Conservation (phyloP, 2,797 vertebrate genomes). For the Myotis planiceps region DNA sequence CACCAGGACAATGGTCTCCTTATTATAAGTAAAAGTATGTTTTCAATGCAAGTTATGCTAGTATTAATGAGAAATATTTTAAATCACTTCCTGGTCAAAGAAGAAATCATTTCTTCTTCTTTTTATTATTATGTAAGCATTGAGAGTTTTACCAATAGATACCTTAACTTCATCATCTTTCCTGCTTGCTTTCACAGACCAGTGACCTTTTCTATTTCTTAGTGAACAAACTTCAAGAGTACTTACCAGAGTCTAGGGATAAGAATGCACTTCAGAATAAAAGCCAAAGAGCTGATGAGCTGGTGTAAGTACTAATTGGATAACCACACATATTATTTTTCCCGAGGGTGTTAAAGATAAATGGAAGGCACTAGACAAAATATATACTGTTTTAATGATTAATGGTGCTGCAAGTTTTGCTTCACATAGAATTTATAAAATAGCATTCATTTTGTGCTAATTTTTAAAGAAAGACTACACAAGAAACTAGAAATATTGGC, state of each 20-base stretch:
- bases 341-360: neutral
- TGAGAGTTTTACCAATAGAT: neutral
- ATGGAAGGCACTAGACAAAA: neutral
- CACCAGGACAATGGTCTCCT: neutral
- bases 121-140: conserved; percentile 26
- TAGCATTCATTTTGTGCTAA: neutral
- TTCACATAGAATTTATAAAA: conserved; percentile 18
- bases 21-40: neutral
- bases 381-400: neutral
- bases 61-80: neutral
- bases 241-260: conserved; percentile 78
- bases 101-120: conserved; percentile 9
- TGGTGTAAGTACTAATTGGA: conserved; percentile 85
- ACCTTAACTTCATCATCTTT: neutral
- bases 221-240: conserved; percentile 88
- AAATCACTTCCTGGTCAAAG: neutral
- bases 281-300: conserved; percentile 84
- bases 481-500: neutral
- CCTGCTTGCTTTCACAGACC: conserved; percentile 83
- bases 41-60: neutral
- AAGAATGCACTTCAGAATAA: conserved; percentile 53
- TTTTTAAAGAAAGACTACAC: neutral
- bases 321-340: neutral
- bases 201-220: conserved; percentile 89
- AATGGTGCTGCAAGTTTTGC: conserved; percentile 21